Evolutionary conservation across 2,797 vertebrate species (phyloP).

Genomic region (Megalops cyprinoides): DNA sequence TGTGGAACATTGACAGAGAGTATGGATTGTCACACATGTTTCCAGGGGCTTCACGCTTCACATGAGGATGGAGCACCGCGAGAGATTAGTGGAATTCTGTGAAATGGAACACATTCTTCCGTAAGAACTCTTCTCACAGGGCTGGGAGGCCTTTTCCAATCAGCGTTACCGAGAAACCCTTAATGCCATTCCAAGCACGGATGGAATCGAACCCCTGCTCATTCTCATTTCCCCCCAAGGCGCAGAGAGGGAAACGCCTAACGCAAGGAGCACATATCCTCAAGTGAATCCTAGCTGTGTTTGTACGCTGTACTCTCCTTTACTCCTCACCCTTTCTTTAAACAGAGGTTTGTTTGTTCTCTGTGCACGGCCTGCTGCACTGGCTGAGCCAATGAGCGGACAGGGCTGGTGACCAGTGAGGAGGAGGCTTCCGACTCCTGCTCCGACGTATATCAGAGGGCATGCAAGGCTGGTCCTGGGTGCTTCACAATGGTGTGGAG

Average conservation of each 20-base stretch:
- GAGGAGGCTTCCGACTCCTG: background rate
- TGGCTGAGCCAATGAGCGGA: background rate
- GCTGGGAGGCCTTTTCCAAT: background rate
- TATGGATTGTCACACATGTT: constrained; percentile 7
- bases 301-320: background rate
- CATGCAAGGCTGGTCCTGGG: background rate
- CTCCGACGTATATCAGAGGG: background rate
- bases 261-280: background rate
- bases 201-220: background rate
- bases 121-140: constrained; percentile 3
- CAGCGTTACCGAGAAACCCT: background rate
- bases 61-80: background rate
- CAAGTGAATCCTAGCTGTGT: background rate
- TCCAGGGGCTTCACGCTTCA: background rate
- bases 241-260: background rate
- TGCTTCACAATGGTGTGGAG: too few species aligned
- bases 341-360: background rate
- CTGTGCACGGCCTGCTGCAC: background rate
- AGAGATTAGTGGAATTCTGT: background rate
- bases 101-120: constrained; percentile 6
- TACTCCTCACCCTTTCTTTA: too few species aligned
- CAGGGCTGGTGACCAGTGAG: background rate
- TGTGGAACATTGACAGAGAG: background rate
- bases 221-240: background rate
- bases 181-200: background rate